Evolutionary conservation across 2,113 vertebrate genomes (phyloP).

Genomic region (Petaurus breviceps): DNA sequence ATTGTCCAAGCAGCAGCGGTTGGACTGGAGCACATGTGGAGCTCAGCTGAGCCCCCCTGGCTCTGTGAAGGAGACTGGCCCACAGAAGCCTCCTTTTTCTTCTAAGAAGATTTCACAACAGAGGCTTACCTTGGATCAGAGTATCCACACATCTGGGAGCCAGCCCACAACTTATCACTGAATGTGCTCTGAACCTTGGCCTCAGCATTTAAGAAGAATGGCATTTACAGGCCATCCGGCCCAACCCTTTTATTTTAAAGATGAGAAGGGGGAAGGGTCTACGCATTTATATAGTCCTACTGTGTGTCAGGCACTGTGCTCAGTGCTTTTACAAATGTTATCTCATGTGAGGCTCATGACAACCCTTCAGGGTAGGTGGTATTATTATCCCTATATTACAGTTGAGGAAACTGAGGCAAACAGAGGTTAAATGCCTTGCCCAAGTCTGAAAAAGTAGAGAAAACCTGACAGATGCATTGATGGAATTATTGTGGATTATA

Average conservation of each 20-base stretch:
- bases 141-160: background rate
- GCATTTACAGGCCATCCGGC: no score
- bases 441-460: background rate
- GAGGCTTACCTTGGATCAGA: no score
- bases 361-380: accelerated
- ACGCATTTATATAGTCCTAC: background rate
- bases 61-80: no score
- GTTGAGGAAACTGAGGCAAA: background rate
- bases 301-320: background rate
- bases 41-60: no score
- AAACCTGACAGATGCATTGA: background rate
- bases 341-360: background rate
- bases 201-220: no score
- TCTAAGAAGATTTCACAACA: no score
- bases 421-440: no score
- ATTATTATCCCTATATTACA: background rate
- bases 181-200: background rate
- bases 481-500: background rate
- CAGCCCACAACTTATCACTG: no score
- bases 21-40: background rate
- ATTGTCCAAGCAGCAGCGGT: no score
- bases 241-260: background rate
- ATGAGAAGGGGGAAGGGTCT: background rate
- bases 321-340: background rate
- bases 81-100: background rate